These are phyloP conservation scores for Heliangelus exortis DNA, from an alignment of 2,797 vertebrate genomes.

Conservation along the genomic window DNA sequence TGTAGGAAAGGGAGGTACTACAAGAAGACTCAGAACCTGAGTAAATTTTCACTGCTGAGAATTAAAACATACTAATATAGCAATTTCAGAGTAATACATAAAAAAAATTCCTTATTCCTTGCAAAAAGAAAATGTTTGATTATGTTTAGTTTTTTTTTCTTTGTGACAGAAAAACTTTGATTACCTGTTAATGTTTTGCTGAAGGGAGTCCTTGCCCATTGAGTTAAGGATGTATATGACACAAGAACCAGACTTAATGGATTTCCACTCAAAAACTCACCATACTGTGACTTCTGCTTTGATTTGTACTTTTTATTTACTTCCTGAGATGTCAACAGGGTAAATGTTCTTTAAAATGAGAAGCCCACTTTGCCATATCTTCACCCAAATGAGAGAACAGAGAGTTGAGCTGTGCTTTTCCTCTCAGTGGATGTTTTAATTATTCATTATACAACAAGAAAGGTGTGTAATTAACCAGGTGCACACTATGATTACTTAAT, in stretches of 20 bases:
- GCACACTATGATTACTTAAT: background rate
- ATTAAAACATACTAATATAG: background rate
- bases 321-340: background rate
- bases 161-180: background rate
- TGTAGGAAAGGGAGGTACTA: background rate
- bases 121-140: background rate
- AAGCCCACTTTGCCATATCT: background rate
- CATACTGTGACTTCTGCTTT: background rate
- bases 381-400: background rate
- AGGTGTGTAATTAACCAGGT: background rate
- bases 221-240: too few relatives aligned
- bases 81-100: background rate
- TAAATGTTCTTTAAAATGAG: background rate
- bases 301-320: background rate
- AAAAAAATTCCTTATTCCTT: background rate
- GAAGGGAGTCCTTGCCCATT: background rate
- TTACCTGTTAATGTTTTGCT: background rate
- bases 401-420: background rate
- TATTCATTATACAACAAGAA: background rate
- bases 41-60: background rate
- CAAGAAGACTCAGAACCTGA: background rate
- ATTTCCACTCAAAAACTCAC: background rate
- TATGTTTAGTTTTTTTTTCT: background rate
- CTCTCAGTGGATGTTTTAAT: background rate
- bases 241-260: background rate